phyloP scores from a whole-genome alignment of 2,797 vertebrate species.

The Taenioides sp. region DNA sequence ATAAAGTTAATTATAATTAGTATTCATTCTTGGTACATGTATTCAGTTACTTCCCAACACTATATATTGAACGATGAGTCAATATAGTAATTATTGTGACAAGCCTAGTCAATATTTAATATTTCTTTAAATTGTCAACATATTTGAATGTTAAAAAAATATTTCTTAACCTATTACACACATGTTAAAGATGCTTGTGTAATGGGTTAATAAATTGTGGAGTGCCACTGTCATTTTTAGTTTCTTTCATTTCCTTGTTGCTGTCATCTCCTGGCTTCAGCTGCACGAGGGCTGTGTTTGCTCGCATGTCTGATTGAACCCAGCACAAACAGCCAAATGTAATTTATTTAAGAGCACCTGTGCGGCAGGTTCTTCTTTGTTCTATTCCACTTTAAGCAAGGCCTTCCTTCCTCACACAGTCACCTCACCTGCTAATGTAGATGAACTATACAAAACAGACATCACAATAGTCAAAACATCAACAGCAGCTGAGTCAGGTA shows the following conservation, averaged over 20 bases:
- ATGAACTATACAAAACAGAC: neutral
- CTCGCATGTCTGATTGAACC: neutral
- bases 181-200: neutral
- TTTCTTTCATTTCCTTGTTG: neutral
- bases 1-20: no score
- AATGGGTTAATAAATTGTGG: neutral
- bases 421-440: neutral
- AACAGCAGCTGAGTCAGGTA: conserved; percentile 17
- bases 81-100: no score
- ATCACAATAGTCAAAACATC: neutral
- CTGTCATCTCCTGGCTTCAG: neutral
- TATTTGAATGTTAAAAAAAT: no score
- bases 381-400: conserved; percentile 1
- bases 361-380: conserved; percentile 32
- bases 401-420: neutral
- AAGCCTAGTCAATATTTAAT: no score
- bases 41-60: no score
- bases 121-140: no score
- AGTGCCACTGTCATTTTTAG: neutral
- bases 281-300: neutral
- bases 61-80: no score
- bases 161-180: no score
- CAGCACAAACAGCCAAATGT: conserved; percentile 8
- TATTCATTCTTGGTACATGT: no score
- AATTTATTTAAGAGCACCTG: conserved; percentile 18